Percentiles rank a stretch among this genome's conserved stretches.
These are phyloP conservation scores for Coboldia fuscipes DNA, from an alignment of 1,140 invertebrate genomes.

Conservation along the genomic window DNA sequence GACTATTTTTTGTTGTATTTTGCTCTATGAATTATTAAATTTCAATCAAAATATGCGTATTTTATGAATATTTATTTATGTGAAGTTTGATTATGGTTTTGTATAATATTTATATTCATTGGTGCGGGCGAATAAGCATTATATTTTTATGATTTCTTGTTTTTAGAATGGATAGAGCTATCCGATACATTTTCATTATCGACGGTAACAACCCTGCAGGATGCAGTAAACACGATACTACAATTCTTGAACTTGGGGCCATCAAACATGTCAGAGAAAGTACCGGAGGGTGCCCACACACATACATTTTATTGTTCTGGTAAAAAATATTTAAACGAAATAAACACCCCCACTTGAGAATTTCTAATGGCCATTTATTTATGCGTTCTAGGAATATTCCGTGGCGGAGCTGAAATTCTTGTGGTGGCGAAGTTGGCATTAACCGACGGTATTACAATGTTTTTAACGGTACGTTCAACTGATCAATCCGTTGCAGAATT, in stretches of 20 bases:
- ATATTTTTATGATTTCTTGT: too few relatives aligned
- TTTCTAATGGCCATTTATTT: neutral
- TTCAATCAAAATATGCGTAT: neutral
- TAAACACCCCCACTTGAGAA: neutral
- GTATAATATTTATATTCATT: too few relatives aligned
- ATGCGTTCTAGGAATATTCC: conserved; percentile 43
- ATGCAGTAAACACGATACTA: conserved; percentile 72
- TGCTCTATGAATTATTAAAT: too few relatives aligned
- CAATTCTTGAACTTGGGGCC: conserved; percentile 76
- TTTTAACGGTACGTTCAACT: conserved; percentile 37
- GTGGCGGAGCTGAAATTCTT: conserved; percentile 75
- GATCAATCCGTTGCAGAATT: conserved; percentile 58
- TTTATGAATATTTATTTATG: neutral
- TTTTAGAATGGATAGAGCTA: conserved; percentile 45
- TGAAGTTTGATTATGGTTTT: too few relatives aligned
- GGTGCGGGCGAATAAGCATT: too few relatives aligned
- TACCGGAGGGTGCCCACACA: conserved; percentile 60
- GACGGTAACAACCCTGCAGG: conserved; percentile 55
- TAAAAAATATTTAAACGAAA: conserved; percentile 10
- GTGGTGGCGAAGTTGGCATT: conserved; percentile 66
- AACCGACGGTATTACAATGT: conserved; percentile 52
- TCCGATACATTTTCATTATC: conserved; percentile 83
- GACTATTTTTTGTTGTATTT: too few relatives aligned
- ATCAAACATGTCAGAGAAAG: conserved; percentile 64
- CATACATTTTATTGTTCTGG: conserved; percentile 67